These are phyloP conservation scores for Speoplatyrhinus poulsoni DNA, from an alignment of 2,113 vertebrate genomes.

Conservation along the genomic window DNA sequence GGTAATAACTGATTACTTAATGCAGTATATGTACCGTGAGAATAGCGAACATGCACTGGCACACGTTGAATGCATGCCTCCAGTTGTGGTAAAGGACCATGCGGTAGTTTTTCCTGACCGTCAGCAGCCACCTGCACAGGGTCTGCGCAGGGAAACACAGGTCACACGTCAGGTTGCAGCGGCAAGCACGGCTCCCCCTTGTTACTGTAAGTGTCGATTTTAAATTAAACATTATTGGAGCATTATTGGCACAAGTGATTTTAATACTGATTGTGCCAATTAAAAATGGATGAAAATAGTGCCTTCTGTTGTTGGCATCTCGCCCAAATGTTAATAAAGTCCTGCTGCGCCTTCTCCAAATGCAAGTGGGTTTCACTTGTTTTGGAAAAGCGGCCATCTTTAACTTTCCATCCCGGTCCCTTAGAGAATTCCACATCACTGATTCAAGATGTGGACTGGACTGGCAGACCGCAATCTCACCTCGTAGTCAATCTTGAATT, in stretches of 20 bases:
- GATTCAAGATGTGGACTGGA: neutral
- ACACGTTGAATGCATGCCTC: slow-evolving; percentile 98
- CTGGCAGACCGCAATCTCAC: slow-evolving; percentile 68
- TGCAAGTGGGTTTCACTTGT: no score
- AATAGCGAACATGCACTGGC: slow-evolving; percentile 98
- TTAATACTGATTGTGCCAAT: no score
- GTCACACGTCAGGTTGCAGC: neutral
- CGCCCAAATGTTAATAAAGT: no score
- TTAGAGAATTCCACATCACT: neutral
- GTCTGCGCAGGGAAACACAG: slow-evolving; percentile 79
- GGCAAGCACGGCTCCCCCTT: neutral
- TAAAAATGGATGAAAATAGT: no score
- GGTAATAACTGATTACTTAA: neutral
- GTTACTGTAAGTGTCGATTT: no score
- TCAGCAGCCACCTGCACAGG: slow-evolving; percentile 96
- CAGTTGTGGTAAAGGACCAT: slow-evolving; percentile 99
- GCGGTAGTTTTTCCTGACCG: slow-evolving; percentile 96
- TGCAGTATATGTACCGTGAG: slow-evolving; percentile 83
- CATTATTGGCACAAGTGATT: no score
- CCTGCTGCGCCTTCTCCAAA: no score
- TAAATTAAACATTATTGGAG: no score
- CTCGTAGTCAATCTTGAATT: slow-evolving; percentile 99
- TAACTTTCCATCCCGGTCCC: no score
- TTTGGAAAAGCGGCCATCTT: no score
- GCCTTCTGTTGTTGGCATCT: no score